Evolutionary conservation across 2,113 vertebrate genomes (phyloP).

Genomic region (Bagarius yarrelli): DNA sequence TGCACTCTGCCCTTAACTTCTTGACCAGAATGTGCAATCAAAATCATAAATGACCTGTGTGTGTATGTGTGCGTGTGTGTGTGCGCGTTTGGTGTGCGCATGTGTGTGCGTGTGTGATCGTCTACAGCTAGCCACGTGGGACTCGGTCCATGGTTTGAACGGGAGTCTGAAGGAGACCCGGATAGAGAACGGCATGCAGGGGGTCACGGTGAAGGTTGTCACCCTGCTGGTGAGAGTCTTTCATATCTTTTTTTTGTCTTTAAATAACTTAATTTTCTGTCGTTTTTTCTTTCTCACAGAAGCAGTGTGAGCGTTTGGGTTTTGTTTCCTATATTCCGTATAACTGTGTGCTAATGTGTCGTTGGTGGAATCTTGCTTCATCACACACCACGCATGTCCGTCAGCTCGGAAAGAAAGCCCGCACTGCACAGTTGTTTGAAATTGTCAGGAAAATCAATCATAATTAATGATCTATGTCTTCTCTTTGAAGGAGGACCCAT

Average conservation of each 20-base stretch:
- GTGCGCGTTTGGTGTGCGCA: not conserved
- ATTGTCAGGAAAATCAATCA: conserved; percentile 6
- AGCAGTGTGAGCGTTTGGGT: too few species aligned
- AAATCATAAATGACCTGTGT: too few species aligned
- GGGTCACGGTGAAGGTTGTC: conserved; percentile 93
- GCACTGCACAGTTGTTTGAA: not conserved
- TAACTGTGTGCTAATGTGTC: not conserved
- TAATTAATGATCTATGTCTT: conserved; percentile 18
- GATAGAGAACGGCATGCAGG: conserved; percentile 90
- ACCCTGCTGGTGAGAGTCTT: conserved; percentile 84
- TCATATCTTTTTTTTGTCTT: not conserved
- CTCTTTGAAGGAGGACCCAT: conserved; percentile 88
- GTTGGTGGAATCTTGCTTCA: not conserved
- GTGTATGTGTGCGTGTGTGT: not conserved
- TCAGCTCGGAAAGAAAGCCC: not conserved
- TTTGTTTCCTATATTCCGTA: not conserved
- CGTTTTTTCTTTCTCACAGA: not conserved
- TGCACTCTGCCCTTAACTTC: too few species aligned
- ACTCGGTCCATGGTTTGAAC: conserved; percentile 88
- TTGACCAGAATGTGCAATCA: too few species aligned
- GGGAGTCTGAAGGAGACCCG: conserved; percentile 94
- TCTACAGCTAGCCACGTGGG: conserved; percentile 90
- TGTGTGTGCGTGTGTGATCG: conserved; percentile 4
- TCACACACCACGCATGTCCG: not conserved
- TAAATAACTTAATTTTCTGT: not conserved